phyloP scores from a whole-genome alignment of 2,888 invertebrate species.

The Thymelicus sylvestris region DNA sequence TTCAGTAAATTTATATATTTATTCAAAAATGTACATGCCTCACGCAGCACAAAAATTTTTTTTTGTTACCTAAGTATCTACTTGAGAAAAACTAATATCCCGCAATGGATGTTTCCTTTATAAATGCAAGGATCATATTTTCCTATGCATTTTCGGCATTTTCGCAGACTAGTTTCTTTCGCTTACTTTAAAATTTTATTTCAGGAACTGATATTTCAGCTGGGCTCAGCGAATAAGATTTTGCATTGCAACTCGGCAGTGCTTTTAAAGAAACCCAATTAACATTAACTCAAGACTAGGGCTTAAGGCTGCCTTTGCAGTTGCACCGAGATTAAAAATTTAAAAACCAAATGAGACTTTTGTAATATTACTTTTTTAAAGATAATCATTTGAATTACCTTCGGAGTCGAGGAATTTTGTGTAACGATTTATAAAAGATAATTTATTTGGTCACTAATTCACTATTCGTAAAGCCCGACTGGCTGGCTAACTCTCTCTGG shows the following conservation, averaged over 20 bases:
- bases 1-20: too few relatives aligned
- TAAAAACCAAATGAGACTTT: slow-evolving; percentile 5
- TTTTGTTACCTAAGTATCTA: too few relatives aligned
- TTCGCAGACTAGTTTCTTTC: slow-evolving; percentile 3
- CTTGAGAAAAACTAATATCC: too few relatives aligned
- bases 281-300: slow-evolving; percentile 35
- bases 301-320: neutral
- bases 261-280: slow-evolving; percentile 36
- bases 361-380: neutral
- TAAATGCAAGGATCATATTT: neutral
- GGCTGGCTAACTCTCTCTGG: too few relatives aligned
- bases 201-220: slow-evolving; percentile 18
- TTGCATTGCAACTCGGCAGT: slow-evolving; percentile 17
- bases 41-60: too few relatives aligned
- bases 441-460: too few relatives aligned
- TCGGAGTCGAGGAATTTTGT: too few relatives aligned
- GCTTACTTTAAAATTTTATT: neutral
- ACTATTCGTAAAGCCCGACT: too few relatives aligned
- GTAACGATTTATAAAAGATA: too few relatives aligned
- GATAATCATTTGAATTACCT: too few relatives aligned
- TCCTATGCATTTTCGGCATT: neutral
- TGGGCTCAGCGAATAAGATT: slow-evolving; percentile 17
- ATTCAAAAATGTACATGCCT: too few relatives aligned
- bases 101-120: too few relatives aligned
- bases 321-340: slow-evolving; percentile 8